These are phyloP conservation scores for Darwinula stevensoni DNA, from an alignment of 2,888 invertebrate genomes.

Conservation along the genomic window DNA sequence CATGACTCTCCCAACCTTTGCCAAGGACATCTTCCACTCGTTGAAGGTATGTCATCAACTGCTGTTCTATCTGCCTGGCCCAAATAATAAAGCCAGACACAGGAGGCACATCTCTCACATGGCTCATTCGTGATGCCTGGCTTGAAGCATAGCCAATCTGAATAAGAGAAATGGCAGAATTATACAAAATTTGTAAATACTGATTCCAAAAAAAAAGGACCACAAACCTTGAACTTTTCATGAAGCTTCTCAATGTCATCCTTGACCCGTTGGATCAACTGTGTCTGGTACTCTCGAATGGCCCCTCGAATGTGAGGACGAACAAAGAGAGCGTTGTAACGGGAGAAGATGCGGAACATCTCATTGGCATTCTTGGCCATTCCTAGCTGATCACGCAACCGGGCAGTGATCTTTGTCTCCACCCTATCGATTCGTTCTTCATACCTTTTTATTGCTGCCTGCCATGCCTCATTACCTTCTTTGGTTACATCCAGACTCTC, in stretches of 20 bases:
- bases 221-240: conserved; percentile 71
- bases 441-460: conserved; percentile 82
- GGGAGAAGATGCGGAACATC: conserved; percentile 90
- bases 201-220: too few species aligned
- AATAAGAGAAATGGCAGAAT: too few species aligned
- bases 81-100: conserved; percentile 95
- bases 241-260: conserved; percentile 94
- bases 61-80: conserved; percentile 94
- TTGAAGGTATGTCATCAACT: conserved; percentile 76
- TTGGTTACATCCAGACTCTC: conserved; percentile 71
- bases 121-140: conserved; percentile 67
- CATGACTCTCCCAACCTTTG: conserved; percentile 97
- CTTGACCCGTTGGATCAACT: conserved; percentile 91
- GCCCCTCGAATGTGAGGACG: conserved; percentile 96
- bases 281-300: conserved; percentile 95
- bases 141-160: conserved; percentile 83
- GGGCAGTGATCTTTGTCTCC: conserved; percentile 88
- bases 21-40: conserved; percentile 94
- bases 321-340: conserved; percentile 95
- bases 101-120: conserved; percentile 76
- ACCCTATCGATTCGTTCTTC: conserved; percentile 95
- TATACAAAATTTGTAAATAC: too few species aligned
- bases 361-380: conserved; percentile 98
- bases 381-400: conserved; percentile 84
- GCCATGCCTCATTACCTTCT: conserved; percentile 92